Evolutionary conservation across 1,140 invertebrate species (phyloP).

Genomic region (Zaprionus ornatus): DNA sequence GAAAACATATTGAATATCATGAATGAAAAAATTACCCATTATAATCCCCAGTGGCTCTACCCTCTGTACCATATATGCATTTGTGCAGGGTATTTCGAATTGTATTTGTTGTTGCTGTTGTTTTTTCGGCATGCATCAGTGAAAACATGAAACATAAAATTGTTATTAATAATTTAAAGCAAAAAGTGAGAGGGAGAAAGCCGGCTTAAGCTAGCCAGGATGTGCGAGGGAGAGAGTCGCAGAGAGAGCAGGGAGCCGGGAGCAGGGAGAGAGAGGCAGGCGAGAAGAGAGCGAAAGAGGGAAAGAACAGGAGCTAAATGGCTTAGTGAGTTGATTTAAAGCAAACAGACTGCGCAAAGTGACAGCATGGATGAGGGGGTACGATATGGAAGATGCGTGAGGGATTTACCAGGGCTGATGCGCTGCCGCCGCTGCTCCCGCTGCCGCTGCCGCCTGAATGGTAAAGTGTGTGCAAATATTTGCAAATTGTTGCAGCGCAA

Average conservation of each 20-base stretch:
- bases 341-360: constrained; percentile 29
- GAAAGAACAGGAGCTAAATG: neutral
- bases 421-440: constrained; percentile 16
- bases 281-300: neutral
- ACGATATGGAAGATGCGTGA: neutral
- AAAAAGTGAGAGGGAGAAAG: constrained; percentile 50
- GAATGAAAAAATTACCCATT: neutral
- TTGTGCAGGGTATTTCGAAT: neutral
- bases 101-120: constrained; percentile 24
- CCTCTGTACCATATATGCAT: neutral
- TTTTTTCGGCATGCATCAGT: constrained; percentile 47
- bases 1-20: too few relatives aligned
- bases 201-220: neutral
- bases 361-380: neutral
- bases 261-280: neutral
- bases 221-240: neutral
- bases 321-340: constrained; percentile 56
- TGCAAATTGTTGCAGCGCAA: constrained; percentile 50
- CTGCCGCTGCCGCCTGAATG: constrained; percentile 33
- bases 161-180: constrained; percentile 77
- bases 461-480: constrained; percentile 66
- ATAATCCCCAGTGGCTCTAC: neutral
- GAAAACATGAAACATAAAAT: constrained; percentile 72
- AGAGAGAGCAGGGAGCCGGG: neutral
- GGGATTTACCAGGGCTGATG: neutral